These are phyloP conservation scores for Rhingia rostrata DNA, from an alignment of 2,888 invertebrate species.

Conservation along the genomic window DNA sequence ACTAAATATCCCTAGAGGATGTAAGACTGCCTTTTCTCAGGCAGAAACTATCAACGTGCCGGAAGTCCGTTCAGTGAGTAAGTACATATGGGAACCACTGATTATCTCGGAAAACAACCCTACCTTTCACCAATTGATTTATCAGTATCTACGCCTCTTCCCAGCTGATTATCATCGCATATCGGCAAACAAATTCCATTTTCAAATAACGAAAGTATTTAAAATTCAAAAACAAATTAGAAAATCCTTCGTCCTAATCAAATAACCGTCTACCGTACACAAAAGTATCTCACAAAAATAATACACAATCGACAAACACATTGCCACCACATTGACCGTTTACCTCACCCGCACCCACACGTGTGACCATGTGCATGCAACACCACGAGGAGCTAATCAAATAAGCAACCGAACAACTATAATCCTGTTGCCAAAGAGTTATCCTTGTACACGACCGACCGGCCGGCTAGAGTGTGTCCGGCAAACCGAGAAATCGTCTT, in stretches of 20 bases:
- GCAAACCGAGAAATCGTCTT: conserved; percentile 68
- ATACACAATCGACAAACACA: conserved; percentile 46
- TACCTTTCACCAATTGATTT: no score
- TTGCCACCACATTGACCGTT: conserved; percentile 67
- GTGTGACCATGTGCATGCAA: conserved; percentile 62
- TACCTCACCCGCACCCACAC: conserved; percentile 38
- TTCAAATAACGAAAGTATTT: not conserved
- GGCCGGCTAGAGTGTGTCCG: conserved; percentile 45
- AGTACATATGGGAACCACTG: no score
- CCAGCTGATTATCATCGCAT: no score
- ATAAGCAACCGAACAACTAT: conserved; percentile 58
- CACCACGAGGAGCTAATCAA: conserved; percentile 61
- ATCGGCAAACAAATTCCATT: no score
- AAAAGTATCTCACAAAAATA: not conserved
- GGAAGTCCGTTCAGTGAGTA: no score
- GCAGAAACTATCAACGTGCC: no score
- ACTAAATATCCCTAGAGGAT: no score
- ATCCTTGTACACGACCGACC: conserved; percentile 22
- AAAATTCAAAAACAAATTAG: conserved; percentile 9
- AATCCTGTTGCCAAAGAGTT: conserved; percentile 50
- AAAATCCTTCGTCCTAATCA: conserved; percentile 60
- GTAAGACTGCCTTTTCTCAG: no score
- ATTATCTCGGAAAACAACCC: no score
- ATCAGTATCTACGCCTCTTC: no score
- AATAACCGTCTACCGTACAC: conserved; percentile 33